Evolutionary conservation across 30 jellyfish, hydroid and myxozoan genomes (phyloP).

Genomic region (Nemopilema nomurai): DNA sequence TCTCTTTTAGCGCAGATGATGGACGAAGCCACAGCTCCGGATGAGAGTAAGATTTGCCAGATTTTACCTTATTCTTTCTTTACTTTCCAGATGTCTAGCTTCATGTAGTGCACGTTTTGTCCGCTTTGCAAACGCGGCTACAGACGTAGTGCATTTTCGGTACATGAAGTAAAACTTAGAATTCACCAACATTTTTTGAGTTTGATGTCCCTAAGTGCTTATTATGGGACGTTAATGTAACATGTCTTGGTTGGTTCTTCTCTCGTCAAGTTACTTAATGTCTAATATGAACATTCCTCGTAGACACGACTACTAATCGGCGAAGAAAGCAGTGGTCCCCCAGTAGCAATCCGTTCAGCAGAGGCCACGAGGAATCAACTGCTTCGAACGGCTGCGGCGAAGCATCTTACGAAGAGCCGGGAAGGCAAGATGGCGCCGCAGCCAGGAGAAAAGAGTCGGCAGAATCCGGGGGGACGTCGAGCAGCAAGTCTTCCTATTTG

Average conservation of each 20-base stretch:
- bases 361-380: slow-evolving; percentile 16
- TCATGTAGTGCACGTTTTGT: too few relatives aligned
- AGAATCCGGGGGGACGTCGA: slow-evolving; percentile 15
- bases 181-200: too few relatives aligned
- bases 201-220: too few relatives aligned
- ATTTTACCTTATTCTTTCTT: neutral
- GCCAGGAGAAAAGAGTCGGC: slow-evolving; percentile 16
- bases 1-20: neutral
- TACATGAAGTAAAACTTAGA: too few relatives aligned
- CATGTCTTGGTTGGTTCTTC: neutral
- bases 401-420: neutral
- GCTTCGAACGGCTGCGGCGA: slow-evolving; percentile 1
- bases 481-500: slow-evolving; percentile 24
- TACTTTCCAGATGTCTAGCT: too few relatives aligned
- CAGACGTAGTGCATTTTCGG: too few relatives aligned
- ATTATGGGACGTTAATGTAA: too few relatives aligned
- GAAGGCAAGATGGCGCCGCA: slow-evolving; percentile 22
- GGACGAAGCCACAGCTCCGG: neutral
- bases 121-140: too few relatives aligned
- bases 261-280: neutral
- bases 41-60: neutral
- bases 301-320: slow-evolving; percentile 15
- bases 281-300: neutral
- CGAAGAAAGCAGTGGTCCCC: slow-evolving; percentile 58
- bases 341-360: slow-evolving; percentile 37